Conservation (phyloP, 2,797 vertebrate species). For the Pangasius krempfi region DNA sequence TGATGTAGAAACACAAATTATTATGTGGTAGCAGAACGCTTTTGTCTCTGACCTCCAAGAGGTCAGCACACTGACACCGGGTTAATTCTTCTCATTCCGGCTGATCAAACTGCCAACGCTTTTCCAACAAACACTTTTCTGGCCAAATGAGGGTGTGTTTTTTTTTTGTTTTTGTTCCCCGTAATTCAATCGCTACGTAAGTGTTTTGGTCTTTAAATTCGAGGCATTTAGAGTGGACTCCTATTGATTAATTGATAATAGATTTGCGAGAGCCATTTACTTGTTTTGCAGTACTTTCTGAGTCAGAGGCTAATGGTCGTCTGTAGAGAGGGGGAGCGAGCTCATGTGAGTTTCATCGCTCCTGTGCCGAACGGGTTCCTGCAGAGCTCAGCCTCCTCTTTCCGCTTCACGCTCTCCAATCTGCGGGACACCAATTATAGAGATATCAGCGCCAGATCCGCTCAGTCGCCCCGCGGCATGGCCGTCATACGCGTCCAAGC, state of each 20-base stretch:
- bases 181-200: slow-evolving; percentile 58
- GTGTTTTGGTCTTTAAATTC: slow-evolving; percentile 59
- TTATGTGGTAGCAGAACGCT: slow-evolving; percentile 50
- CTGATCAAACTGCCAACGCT: slow-evolving; percentile 35
- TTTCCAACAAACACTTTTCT: slow-evolving; percentile 41
- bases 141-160: not conserved
- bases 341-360: slow-evolving; percentile 39
- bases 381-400: slow-evolving; percentile 35
- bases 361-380: slow-evolving; percentile 22
- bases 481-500: slow-evolving; percentile 44
- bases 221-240: slow-evolving; percentile 50
- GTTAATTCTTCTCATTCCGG: slow-evolving; percentile 39
- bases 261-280: slow-evolving; percentile 48
- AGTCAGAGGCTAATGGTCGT: slow-evolving; percentile 48
- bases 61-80: slow-evolving; percentile 48
- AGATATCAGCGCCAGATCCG: slow-evolving; percentile 48
- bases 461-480: slow-evolving; percentile 23
- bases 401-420: slow-evolving; percentile 44
- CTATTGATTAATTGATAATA: slow-evolving; percentile 66
- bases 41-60: slow-evolving; percentile 58
- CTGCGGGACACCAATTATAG: slow-evolving; percentile 55
- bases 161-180: not conserved
- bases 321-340: slow-evolving; percentile 6
- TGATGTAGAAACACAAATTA: slow-evolving; percentile 49
- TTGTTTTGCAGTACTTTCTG: slow-evolving; percentile 38